Evolutionary conservation across 2,797 vertebrate genomes (phyloP), one percentile per base, ranked within the genome.

Genomic region (Pteronotus mesoamericanus): DNA sequence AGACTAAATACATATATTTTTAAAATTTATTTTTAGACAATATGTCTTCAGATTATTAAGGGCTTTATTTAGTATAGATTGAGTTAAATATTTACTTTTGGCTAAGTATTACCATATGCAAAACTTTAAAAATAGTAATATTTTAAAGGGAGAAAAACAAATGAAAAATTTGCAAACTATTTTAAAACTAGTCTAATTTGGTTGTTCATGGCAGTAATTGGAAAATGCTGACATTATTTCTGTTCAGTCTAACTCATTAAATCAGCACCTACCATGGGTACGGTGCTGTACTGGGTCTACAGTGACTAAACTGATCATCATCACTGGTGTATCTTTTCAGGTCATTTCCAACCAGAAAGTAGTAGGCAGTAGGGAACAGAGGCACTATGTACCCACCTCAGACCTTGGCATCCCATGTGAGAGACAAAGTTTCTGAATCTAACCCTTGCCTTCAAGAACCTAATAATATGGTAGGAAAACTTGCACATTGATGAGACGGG

Each of bases 1-100:
- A 64, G 15, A n/a, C 32, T 61, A 64, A 64, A 64, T n/a, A 64
- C 61, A 12, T 71, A 12, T 72, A n/a, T 22, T 32, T 66, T 66
- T 5, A n/a, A 22, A 51, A n/a, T 51, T 51, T 34, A 77, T 51
- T 4, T 85, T 37, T 75, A n/a, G 24, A 2, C n/a, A 66, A 2
- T 59, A 16, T 95, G 26, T 69, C 75, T 94, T 85, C 55, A 86
- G 48, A 71, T 37, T 82, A 32, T 71, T 83, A 90, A 86, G 39
- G 51, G 57, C 29, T 96, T 91, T 75, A 57, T 59, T 95, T 95
- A 22, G 24, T 72, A 90, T 64, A 84, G n/a, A 42, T 34, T 74
- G 37, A 51, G 51, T 79, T 95, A 83, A 88, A 75, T 71, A 82
- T 96, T 96, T 97, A 86, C 51, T 86, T 86, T 19, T 80, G 75